Evolutionary conservation across 2,797 vertebrate genomes (phyloP), one percentile per base, ranked within the genome.

Genomic region (Oreochromis grahami): DNA sequence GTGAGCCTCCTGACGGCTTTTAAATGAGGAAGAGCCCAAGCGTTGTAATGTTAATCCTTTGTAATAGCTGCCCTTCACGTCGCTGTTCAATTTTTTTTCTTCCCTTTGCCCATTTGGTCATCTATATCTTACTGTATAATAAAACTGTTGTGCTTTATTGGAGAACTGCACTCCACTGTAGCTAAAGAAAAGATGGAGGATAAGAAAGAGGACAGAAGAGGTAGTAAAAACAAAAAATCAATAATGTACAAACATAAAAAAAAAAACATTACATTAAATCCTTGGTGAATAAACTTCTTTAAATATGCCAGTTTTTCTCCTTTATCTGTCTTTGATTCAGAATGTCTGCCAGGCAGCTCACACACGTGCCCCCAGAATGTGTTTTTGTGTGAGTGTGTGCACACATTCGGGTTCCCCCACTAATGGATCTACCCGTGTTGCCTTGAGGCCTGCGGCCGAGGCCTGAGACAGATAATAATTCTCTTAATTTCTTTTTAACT

Each of bases 401-500:
- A 19, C 11, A 21, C 3, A 21, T 79, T 65, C 51, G 77, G 45
- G 79, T 34, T 76, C 80, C 81, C 79, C 80, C 48, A 34, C 86
- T 92, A 92, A 93, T 95, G 82, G 84, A 85, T 91, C 60, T 55
- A 85, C 78, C 80, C 83, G 76, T 79, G 91, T 84, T 84, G 87
- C 91, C 90, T 83, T 36, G 76, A 88, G 89, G 92, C 91, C 84
- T 80, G 85, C 13, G 53, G 87, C 85, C 21, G 50, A 91, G 77
- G 83, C 84, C 80, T 38, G 78, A 91, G 90, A 93, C 85, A 85
- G 93, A 95, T 94, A 92, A 95, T 95, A 95, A 95, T 94, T 96
- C 87, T 95, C 95, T 93, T 96, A 95, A 96, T 96, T 95, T 93
- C 94, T 96, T 96, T 97, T 96, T 96, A 96, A 96, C 95, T 95